A percentile compares a stretch with the other conserved stretches of the same genome.
Conservation (phyloP, 2,113 vertebrate genomes). For the Channa argus region DNA sequence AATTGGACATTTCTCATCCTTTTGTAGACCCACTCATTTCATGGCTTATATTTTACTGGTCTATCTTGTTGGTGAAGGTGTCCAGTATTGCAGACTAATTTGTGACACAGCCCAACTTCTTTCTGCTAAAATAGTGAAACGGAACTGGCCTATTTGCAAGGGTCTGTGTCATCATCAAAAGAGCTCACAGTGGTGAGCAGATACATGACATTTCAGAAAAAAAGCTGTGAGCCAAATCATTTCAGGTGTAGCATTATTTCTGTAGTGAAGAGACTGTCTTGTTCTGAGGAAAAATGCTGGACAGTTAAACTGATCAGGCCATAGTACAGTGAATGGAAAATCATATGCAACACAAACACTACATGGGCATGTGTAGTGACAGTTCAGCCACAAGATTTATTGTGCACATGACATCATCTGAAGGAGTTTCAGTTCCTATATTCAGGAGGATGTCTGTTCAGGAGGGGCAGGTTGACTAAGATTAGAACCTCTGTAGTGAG, state of each 20-base stretch:
- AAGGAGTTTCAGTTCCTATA: no score
- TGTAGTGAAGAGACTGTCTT: slow-evolving; percentile 58
- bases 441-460: no score
- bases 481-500: no score
- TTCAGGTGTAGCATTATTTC: slow-evolving; percentile 61
- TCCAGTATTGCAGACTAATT: slow-evolving; percentile 28
- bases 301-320: slow-evolving; percentile 38
- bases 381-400: no score
- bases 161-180: background rate
- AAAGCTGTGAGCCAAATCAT: slow-evolving; percentile 37
- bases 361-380: no score
- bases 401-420: no score
- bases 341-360: no score
- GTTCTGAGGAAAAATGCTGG: slow-evolving; percentile 69
- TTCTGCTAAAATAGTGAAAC: background rate
- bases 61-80: slow-evolving; percentile 11
- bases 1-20: slow-evolving; percentile 20
- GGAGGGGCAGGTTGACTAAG: no score
- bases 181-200: slow-evolving; percentile 25
- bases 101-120: slow-evolving; percentile 13
- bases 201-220: slow-evolving; percentile 53
- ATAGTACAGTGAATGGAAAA: background rate
- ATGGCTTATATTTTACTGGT: background rate
- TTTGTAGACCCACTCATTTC: background rate
- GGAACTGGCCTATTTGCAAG: background rate